Base-by-base conservation (phyloP, 2,888 invertebrate genomes). In the Anarsia innoxiella region DNA sequence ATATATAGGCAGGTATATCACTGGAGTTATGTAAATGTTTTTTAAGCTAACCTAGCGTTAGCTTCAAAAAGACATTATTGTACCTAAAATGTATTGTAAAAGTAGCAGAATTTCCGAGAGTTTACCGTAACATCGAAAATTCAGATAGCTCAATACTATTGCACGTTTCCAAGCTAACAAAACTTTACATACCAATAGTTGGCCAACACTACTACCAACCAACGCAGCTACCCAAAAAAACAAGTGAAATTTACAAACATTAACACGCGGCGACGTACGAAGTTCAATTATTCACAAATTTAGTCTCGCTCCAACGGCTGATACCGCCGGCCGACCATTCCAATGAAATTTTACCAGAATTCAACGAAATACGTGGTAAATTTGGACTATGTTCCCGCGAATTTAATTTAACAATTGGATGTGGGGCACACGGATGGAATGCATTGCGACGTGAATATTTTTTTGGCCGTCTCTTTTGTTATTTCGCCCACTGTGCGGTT, bases 381-480 rank as follows among this genome's bases (percentile, higher is more conserved):
- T 42, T 42, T 40, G 30, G 32, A 28, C 39, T 26, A 34, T 30
- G 25, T 33, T n/a, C 23, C 30, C 14, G 31, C 25, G 19, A 46
- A 44, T 44, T 41, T 44, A 49, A 55, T 58, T 56, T 40, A 46
- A 45, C 50, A 37, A 51, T 50, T 53, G 41, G 23, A 46, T 42
- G 31, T 39, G 40, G 27, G 12, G 35, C 25, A 30, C 31, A 31
- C 33, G 26, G 23, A 19, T 23, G 19, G 40, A 37, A 37, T 45
- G 45, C 42, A 40, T 39, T 26, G 29, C 28, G 33, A 39, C 11
- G 39, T 10, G 31, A 23, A 31, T 37, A 33, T 36, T 4, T 37
- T 36, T 38, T 50, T 48, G 40, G 31, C 25, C 41, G 34, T 25
- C 31, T 11, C 12, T 16, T 31, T 48, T 48, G 44, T 36, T 47